Evolutionary conservation across 2,113 vertebrate species (phyloP), one percentile per base, ranked within the genome.

Genomic region (Ameiurus melas): DNA sequence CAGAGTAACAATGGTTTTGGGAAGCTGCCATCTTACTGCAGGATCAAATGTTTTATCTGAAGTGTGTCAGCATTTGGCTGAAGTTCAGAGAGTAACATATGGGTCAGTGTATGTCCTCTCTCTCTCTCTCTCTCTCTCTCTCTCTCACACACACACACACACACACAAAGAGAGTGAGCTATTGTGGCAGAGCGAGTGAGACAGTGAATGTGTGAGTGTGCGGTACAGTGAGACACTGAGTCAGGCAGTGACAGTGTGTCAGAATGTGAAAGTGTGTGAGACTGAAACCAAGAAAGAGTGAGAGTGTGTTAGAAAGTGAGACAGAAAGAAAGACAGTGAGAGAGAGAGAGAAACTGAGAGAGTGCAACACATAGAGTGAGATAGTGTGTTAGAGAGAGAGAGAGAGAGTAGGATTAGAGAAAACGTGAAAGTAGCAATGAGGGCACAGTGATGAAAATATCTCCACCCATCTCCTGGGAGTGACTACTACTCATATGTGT

Each of bases 21-120:
- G 33, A 73, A 43, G 68, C 36, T 53, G 81, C 79, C 64, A 84
- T 89, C 85, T 75, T 68, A 85, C 80, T 89, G 81, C n/a, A 89
- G 75, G 75, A 82, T 75, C n/a, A 84, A 84, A 82, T 62, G 43
- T 77, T 84, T 86, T 62, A 51, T 79, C 39, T 75, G 57, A 33
- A 30, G 57, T 22, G 43, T 86, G 6, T 39, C 70, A 58, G 51
- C 55, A 43, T 27, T 66, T 80, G 53, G 36, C 78, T 51, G 25
- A 77, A 14, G 73, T 77, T 77, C 73, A 47, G 22, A 77, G 10
- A 47, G 73, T 77, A 27, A 20, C 30, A 16, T 47, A 17, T 16
- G 73, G 25, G 33, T 43, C 51, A 12, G 36, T 85, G 43, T 20
- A 71, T 58, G 75, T 77, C 33, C 62, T 70, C 47, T 58, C 19